Evolutionary conservation across 2,113 vertebrate genomes (phyloP).

Genomic region (Promerops cafer): DNA sequence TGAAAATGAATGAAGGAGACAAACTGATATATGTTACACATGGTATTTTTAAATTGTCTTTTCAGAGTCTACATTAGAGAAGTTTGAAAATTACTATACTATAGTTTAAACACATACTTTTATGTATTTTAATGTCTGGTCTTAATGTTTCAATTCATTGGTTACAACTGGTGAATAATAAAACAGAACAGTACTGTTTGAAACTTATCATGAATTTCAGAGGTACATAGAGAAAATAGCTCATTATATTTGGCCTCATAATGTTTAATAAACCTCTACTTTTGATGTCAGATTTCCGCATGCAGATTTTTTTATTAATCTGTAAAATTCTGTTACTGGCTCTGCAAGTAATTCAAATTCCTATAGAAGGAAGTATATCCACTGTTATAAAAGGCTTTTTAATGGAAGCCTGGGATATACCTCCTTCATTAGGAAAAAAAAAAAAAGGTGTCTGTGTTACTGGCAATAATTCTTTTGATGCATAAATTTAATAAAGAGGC

Average conservation of each 20-base stretch:
- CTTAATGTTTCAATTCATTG: background rate
- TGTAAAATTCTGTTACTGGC: background rate
- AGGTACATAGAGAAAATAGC: background rate
- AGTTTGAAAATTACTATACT: background rate
- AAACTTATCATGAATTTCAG: background rate
- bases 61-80: background rate
- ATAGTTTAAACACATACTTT: background rate
- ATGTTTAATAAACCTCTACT: background rate
- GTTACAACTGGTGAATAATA: background rate
- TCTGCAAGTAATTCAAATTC: background rate
- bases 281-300: background rate
- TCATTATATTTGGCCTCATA: background rate
- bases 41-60: background rate
- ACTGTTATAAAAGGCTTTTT: background rate
- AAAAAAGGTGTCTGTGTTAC: background rate
- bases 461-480: background rate
- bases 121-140: background rate
- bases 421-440: background rate
- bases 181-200: background rate
- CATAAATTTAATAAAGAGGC: background rate
- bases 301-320: background rate
- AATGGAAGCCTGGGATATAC: background rate
- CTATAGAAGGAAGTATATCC: background rate
- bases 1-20: background rate
- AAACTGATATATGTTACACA: background rate